A percentile compares a stretch with the other conserved stretches of the same genome.
Evolutionary conservation across 2,888 invertebrate species (phyloP).

Genomic region (Tuberolachnus salignus): DNA sequence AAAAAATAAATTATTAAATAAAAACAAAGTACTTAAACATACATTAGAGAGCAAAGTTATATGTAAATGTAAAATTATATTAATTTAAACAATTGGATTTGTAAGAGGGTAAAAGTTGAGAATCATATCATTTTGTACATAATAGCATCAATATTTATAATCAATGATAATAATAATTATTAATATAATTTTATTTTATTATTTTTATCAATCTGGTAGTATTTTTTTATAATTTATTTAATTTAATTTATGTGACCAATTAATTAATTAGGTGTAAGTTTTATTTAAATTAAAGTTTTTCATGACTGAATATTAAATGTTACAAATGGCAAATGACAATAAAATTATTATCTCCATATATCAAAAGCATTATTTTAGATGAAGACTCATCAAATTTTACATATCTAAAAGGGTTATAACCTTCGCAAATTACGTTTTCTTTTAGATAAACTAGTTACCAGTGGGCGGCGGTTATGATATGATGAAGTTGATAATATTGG

Average conservation of each 20-base stretch:
- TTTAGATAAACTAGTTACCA: constrained; percentile 22
- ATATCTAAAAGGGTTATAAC: no score
- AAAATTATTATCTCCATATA: constrained; percentile 28
- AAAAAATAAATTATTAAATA: constrained; percentile 18
- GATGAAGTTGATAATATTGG: constrained; percentile 51
- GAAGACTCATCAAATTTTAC: constrained; percentile 16
- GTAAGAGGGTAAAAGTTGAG: no score
- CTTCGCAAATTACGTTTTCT: constrained; percentile 43
- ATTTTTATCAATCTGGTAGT: no score
- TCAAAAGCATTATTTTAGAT: constrained; percentile 37
- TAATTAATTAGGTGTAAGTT: constrained; percentile 8
- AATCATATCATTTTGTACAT: no score
- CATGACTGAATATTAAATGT: constrained; percentile 46
- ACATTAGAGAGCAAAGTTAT: constrained; percentile 35
- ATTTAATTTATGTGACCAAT: not conserved
- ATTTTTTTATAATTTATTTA: no score
- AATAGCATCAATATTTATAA: no score
- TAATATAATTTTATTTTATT: no score
- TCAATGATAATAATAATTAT: no score
- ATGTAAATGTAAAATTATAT: no score
- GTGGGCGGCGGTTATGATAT: constrained; percentile 14
- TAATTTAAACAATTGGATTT: no score
- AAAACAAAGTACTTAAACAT: constrained; percentile 31
- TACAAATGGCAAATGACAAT: constrained; percentile 38
- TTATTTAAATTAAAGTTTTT: constrained; percentile 31